Evolutionary conservation across 1,140 invertebrate genomes (phyloP).

Genomic region (Drosophila triauraria): DNA sequence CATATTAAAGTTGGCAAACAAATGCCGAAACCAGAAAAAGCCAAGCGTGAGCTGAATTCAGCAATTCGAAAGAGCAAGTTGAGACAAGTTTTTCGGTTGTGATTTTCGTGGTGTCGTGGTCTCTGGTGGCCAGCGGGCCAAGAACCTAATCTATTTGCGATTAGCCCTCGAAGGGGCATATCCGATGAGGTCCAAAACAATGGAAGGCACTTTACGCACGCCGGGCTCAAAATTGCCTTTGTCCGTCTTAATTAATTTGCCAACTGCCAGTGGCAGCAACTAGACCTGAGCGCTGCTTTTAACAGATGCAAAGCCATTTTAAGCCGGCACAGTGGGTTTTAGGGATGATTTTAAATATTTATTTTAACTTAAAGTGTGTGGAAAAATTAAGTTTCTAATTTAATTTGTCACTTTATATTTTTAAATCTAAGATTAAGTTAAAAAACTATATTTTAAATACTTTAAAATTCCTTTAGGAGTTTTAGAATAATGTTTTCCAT

Average conservation of each 20-base stretch:
- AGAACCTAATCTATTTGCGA: slow-evolving; percentile 46
- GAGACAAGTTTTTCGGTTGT: slow-evolving; percentile 2
- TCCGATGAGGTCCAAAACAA: slow-evolving; percentile 21
- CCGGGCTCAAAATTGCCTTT: slow-evolving; percentile 67
- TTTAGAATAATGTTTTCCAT: background rate
- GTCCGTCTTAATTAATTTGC: slow-evolving; percentile 80
- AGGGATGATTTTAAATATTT: background rate
- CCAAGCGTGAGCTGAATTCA: slow-evolving; percentile 55
- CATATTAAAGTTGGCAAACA: slow-evolving; percentile 75
- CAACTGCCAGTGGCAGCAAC: slow-evolving; percentile 40
- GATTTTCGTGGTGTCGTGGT: too few relatives aligned
- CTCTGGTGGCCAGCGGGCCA: background rate
- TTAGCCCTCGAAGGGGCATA: slow-evolving; percentile 22
- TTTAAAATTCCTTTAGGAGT: fast-evolving
- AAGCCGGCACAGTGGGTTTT: slow-evolving; percentile 32
- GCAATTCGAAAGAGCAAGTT: slow-evolving; percentile 29
- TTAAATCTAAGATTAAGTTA: too few relatives aligned
- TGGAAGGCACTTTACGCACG: slow-evolving; percentile 54
- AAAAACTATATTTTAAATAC: too few relatives aligned
- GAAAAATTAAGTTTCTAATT: background rate
- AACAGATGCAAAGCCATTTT: slow-evolving; percentile 31
- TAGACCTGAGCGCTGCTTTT: slow-evolving; percentile 20
- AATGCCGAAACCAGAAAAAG: slow-evolving; percentile 45
- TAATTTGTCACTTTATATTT: background rate
- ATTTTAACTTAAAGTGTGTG: background rate